These are phyloP conservation scores for Troglohyphantes excavatus DNA, from an alignment of 2,888 invertebrate species.

Conservation along the genomic window DNA sequence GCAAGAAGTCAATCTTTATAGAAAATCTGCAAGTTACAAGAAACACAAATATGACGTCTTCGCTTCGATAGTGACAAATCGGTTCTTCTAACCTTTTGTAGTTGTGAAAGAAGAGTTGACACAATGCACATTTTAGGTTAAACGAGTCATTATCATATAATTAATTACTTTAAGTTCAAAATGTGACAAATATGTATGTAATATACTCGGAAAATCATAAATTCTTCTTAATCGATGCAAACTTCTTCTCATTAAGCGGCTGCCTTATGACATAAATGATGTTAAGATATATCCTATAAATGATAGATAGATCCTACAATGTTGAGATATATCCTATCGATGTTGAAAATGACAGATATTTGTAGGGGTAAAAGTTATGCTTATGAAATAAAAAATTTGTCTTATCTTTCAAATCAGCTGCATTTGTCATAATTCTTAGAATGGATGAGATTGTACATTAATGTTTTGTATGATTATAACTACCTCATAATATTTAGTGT, in stretches of 20 bases:
- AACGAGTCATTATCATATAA: not conserved
- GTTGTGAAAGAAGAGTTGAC: not conserved
- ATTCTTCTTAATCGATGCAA: not conserved
- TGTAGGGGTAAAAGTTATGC: not conserved
- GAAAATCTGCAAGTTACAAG: no score
- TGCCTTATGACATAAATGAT: not conserved
- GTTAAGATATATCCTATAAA: no score
- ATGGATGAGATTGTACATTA: no score
- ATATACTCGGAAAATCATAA: not conserved
- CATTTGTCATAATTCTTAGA: no score
- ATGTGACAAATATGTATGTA: not conserved
- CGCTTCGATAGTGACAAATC: not conserved
- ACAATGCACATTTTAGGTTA: not conserved
- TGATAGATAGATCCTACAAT: no score
- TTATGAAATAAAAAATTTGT: no score
- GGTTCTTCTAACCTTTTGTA: not conserved
- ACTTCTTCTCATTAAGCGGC: not conserved
- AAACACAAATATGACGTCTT: no score
- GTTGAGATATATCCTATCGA: no score
- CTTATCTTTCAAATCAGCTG: no score
- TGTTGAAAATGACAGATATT: slow-evolving; percentile 1
- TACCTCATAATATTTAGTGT: no score
- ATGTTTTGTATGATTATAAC: no score
- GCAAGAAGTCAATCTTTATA: no score
- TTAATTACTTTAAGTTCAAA: not conserved